Conservation (phyloP, 1,140 invertebrate species). For the Linepithema humile region DNA sequence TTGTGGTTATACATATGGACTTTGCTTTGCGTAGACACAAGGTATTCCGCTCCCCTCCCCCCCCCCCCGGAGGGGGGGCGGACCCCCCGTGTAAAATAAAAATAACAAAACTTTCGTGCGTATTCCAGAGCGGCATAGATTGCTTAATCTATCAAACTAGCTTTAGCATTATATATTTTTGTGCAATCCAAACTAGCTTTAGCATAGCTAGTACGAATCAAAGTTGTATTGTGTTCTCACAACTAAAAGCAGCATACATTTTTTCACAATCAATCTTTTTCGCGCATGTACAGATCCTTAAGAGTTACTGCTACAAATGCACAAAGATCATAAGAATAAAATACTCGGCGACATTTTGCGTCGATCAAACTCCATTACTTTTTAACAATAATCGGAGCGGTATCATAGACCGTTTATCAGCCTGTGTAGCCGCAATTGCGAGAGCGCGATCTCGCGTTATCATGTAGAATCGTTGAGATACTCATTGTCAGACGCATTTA, state of each 20-base stretch:
- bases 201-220: slow-evolving; percentile 26
- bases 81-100: too few species aligned
- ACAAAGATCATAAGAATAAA: slow-evolving; percentile 23
- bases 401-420: slow-evolving; percentile 38
- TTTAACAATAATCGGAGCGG: slow-evolving; percentile 25
- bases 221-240: slow-evolving; percentile 47
- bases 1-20: too few species aligned
- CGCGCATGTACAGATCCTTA: not conserved
- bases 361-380: slow-evolving; percentile 50
- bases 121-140: too few species aligned
- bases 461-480: not conserved
- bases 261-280: slow-evolving; percentile 41
- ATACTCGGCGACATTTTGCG: not conserved
- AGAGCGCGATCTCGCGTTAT: slow-evolving; percentile 8
- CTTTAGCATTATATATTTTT: too few species aligned
- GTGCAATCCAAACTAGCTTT: too few species aligned
- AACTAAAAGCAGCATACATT: slow-evolving; percentile 22
- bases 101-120: too few species aligned
- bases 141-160: too few species aligned
- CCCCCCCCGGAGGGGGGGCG: too few species aligned
- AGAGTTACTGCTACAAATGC: slow-evolving; percentile 7
- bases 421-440: not conserved
- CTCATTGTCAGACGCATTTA: not conserved
- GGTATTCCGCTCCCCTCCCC: too few species aligned
- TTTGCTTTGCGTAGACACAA: too few species aligned